Percentiles rank a stretch among this genome's conserved stretches.
Conservation (phyloP, 1,140 invertebrate species). For the Aphaenogaster rudis region DNA sequence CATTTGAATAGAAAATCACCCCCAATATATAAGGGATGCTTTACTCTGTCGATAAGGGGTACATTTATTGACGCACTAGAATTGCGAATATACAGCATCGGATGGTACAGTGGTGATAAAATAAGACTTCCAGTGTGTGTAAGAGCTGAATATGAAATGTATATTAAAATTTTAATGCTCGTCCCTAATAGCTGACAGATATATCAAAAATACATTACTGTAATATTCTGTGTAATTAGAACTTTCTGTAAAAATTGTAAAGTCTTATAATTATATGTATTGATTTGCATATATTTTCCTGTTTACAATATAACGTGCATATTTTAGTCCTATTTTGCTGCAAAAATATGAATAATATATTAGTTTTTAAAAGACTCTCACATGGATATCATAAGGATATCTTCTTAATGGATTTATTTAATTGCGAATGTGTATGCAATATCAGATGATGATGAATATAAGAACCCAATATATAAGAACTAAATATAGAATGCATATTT, state of each 20-base stretch:
- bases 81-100: constrained; percentile 10
- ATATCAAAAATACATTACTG: background rate
- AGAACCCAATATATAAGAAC: too few species aligned
- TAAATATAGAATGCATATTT: too few species aligned
- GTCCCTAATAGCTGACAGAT: background rate
- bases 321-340: background rate
- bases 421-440: too few species aligned
- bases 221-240: background rate
- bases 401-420: constrained; percentile 10
- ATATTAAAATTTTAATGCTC: background rate
- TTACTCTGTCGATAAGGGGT: constrained; percentile 36
- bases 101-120: background rate
- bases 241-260: background rate
- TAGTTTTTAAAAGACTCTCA: background rate
- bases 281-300: background rate
- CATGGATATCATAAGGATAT: background rate
- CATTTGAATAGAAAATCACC: background rate
- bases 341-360: background rate
- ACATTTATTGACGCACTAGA: constrained; percentile 1
- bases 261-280: background rate
- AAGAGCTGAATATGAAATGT: background rate
- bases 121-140: background rate
- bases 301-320: background rate
- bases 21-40: background rate
- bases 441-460: too few species aligned